Base-by-base conservation (phyloP, 2,888 invertebrate species). In the Hyalella azteca region DNA sequence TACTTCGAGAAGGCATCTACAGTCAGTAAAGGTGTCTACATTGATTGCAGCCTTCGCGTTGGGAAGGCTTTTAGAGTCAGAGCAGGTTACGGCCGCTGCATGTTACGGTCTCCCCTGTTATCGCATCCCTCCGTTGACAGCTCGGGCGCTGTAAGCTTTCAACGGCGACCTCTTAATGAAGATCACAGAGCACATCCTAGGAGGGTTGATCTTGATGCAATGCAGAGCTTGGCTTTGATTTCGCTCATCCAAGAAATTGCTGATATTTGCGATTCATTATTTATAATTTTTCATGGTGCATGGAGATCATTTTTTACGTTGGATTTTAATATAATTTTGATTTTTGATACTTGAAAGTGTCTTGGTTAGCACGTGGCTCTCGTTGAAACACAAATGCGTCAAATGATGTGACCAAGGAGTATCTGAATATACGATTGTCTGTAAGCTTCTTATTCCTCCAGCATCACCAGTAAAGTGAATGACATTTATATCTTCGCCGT, bases 41-140 rank as follows among this genome's bases (percentile, higher is more conserved):
- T n/a, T n/a, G n/a, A n/a, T n/a, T n/a, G n/a, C n/a, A n/a, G n/a
- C n/a, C n/a, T n/a, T n/a, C n/a, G n/a, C n/a, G n/a, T n/a, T n/a
- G n/a, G n/a, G n/a, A n/a, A 11, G 54, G 54, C 54, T 54, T 54
- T 54, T 54, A 54, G 26, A 22, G 54, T 54, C 54, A 54, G 22
- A 26, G 54, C 54, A 54, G 29, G 54, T n/a, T 54, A 22, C 54
- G 26, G 26, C 54, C 22, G n/a, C 29, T 54, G 54, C 54, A 54
- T 26, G 54, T n/a, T 54, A 22, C 54, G 26, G 26, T 29, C 22
- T 54, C 54, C 29, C 26, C 7, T 26, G 54, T 54, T 54, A 54
- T 54, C 54, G 26, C 13, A 26, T 22, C 26, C 22, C 3, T 26
- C 26, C 54, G 54, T 54, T 54, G 54, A 54, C 54, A 22, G 54